Evolutionary conservation across 2,113 vertebrate species (phyloP).

Genomic region (Trichechus manatus): DNA sequence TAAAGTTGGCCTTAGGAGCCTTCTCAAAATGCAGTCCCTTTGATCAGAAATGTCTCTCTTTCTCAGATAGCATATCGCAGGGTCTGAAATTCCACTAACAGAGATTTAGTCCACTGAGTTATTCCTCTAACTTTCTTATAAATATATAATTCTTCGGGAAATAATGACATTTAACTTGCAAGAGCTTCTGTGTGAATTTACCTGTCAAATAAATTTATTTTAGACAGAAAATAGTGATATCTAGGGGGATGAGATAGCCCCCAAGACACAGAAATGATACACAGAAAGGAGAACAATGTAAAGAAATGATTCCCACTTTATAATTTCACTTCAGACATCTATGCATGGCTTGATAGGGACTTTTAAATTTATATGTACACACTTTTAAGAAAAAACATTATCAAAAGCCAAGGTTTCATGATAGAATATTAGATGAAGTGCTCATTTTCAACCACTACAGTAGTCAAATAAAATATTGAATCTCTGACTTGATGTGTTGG

Average conservation of each 20-base stretch:
- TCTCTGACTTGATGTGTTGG: neutral
- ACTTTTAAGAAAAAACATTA: neutral
- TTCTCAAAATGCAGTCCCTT: neutral
- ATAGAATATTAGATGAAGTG: neutral
- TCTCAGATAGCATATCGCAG: neutral
- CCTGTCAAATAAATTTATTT: neutral
- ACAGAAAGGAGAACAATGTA: neutral
- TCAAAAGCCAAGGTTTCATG: neutral
- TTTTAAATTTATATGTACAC: neutral
- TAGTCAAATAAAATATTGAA: neutral
- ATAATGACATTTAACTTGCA: neutral
- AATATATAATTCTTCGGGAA: slow-evolving; percentile 28
- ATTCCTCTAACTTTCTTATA: neutral
- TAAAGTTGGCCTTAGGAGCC: too few species aligned
- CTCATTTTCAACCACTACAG: neutral
- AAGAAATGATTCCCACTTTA: neutral
- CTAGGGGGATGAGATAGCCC: neutral
- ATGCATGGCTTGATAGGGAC: neutral
- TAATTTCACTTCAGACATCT: neutral
- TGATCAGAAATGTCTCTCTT: neutral
- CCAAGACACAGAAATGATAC: neutral
- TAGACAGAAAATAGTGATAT: neutral
- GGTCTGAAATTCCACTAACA: neutral
- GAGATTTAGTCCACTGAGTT: neutral
- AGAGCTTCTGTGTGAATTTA: neutral